Percentiles rank a stretch among this genome's conserved stretches.
Evolutionary conservation across 2,888 invertebrate genomes (phyloP).

Genomic region (Molanna angustata): DNA sequence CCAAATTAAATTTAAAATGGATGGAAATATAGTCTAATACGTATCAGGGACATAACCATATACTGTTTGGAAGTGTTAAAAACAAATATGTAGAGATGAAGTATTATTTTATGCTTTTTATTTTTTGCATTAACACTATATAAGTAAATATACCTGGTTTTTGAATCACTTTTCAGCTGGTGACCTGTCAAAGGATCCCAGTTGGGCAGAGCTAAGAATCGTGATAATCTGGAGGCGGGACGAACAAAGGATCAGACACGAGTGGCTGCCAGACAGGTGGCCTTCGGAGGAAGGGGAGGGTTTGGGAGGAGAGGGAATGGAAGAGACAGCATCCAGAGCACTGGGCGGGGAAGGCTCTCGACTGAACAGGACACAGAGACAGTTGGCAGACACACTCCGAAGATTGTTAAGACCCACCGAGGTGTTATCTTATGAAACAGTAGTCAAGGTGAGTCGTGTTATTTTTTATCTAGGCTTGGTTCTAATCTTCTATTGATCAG

Average conservation of each 20-base stretch:
- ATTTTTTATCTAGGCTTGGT: not conserved
- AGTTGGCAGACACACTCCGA: slow-evolving; percentile 69
- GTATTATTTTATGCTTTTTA: no score
- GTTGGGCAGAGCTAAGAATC: slow-evolving; percentile 63
- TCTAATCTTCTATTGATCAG: no score
- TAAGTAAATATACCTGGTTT: no score
- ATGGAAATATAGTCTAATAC: no score
- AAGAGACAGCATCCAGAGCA: slow-evolving; percentile 37
- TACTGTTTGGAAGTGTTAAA: no score
- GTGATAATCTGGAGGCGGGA: slow-evolving; percentile 91
- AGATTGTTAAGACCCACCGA: slow-evolving; percentile 70
- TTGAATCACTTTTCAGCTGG: slow-evolving; percentile 20
- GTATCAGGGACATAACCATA: no score
- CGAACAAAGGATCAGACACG: slow-evolving; percentile 81
- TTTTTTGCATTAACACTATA: no score
- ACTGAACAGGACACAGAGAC: slow-evolving; percentile 70
- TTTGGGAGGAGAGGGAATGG: slow-evolving; percentile 42
- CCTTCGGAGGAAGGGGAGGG: slow-evolving; percentile 54
- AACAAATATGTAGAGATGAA: no score
- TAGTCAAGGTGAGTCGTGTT: slow-evolving; percentile 60
- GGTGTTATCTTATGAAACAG: slow-evolving; percentile 72
- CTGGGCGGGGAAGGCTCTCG: slow-evolving; percentile 41
- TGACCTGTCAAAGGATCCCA: slow-evolving; percentile 22
- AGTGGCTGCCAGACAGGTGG: slow-evolving; percentile 80
- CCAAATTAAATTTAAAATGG: no score